A percentile compares a stretch with the other conserved stretches of the same genome.
Conservation (phyloP, 2,797 vertebrate species). For the Mycteria americana region DNA sequence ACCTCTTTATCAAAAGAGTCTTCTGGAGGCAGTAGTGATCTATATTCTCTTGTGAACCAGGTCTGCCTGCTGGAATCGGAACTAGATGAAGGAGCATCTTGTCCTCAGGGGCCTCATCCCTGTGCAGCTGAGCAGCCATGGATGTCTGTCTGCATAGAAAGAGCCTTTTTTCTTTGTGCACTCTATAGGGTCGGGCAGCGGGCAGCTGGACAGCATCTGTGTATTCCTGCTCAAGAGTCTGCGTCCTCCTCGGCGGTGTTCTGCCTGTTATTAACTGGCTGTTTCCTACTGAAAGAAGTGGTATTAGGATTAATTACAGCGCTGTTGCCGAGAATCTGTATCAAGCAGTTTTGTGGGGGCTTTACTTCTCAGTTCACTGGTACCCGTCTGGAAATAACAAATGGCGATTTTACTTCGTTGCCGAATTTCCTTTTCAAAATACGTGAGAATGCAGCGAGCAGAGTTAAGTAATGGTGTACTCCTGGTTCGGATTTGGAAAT, state of each 20-base stretch:
- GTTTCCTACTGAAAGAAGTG: neutral
- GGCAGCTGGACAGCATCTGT: neutral
- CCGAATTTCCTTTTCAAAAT: neutral
- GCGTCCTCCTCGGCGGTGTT: neutral
- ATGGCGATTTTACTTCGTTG: rapidly evolving
- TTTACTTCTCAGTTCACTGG: neutral
- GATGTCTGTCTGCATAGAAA: neutral
- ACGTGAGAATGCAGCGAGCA: rapidly evolving
- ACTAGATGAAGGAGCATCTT: neutral
- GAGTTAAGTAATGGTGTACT: neutral
- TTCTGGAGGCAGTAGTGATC: neutral
- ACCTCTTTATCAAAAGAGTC: neutral
- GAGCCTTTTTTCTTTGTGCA: neutral
- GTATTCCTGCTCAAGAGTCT: neutral
- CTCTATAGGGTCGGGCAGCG: neutral
- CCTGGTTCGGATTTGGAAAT: neutral
- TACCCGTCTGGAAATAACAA: neutral
- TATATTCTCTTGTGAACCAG: neutral
- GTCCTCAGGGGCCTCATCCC: neutral
- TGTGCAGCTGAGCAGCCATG: neutral
- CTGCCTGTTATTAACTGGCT: neutral
- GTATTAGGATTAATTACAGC: neutral
- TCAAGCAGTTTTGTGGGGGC: neutral
- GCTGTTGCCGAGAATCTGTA: neutral
- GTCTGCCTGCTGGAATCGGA: neutral